A percentile compares a stretch with the other conserved stretches of the same genome.
Evolutionary conservation across 2,888 invertebrate species (phyloP).

Genomic region (Nineta flava): DNA sequence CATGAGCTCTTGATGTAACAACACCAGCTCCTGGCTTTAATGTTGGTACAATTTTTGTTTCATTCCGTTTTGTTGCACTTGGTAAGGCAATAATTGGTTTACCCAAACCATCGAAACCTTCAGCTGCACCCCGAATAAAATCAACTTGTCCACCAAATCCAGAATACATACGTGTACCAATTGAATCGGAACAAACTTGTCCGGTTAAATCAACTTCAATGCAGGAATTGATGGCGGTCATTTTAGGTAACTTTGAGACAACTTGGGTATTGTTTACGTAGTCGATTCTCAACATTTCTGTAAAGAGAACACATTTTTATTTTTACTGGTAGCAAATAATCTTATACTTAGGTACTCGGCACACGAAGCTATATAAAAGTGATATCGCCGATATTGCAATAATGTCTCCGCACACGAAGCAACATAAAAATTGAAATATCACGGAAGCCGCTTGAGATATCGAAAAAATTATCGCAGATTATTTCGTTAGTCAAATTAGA

Average conservation of each 20-base stretch:
- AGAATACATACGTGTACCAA: slow-evolving; percentile 63
- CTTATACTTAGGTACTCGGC: not conserved
- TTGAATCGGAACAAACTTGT: slow-evolving; percentile 85
- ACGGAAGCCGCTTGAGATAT: too few relatives aligned
- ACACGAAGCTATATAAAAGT: too few relatives aligned
- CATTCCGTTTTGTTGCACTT: slow-evolving; percentile 61
- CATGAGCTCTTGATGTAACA: slow-evolving; percentile 80
- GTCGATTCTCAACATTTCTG: slow-evolving; percentile 79
- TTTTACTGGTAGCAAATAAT: not conserved
- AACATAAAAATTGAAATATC: too few relatives aligned
- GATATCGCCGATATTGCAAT: too few relatives aligned
- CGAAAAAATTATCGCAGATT: too few relatives aligned
- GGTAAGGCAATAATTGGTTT: slow-evolving; percentile 86
- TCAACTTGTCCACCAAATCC: slow-evolving; percentile 92
- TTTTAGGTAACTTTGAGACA: slow-evolving; percentile 68
- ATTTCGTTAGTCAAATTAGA: too few relatives aligned
- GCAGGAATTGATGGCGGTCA: slow-evolving; percentile 95
- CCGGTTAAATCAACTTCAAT: slow-evolving; percentile 91
- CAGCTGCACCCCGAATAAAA: slow-evolving; percentile 82
- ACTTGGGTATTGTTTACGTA: slow-evolving; percentile 77
- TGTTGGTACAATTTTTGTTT: slow-evolving; percentile 68
- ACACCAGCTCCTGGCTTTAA: slow-evolving; percentile 84
- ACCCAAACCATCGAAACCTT: slow-evolving; percentile 68
- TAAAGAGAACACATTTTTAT: slow-evolving; percentile 11
- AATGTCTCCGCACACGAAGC: too few relatives aligned